Conservation (phyloP, 2,113 vertebrate species). For the Haliaeetus leucogaster region DNA sequence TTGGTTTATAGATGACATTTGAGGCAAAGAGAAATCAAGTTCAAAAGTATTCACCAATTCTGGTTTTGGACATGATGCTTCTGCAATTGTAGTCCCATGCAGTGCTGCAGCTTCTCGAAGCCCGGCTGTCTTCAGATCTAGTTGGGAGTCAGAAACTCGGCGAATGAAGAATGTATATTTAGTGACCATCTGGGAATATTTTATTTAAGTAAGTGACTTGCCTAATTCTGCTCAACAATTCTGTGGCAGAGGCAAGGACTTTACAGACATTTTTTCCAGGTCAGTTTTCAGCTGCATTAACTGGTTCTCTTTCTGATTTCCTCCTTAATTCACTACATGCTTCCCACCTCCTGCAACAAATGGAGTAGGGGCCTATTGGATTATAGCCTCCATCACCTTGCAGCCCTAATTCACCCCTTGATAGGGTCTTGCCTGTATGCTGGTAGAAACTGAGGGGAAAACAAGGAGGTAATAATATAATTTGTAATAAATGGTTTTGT, state of each 20-base stretch:
- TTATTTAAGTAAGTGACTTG: background rate
- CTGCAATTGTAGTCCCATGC: rapidly evolving
- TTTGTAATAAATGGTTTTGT: background rate
- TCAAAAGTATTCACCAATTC: background rate
- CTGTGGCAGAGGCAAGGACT: background rate
- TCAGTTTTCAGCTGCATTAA: background rate
- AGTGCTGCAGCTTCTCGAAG: background rate
- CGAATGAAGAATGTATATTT: background rate
- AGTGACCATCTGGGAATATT: background rate
- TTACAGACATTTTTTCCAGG: background rate
- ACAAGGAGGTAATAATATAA: background rate
- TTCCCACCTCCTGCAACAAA: background rate
- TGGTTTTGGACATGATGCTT: background rate
- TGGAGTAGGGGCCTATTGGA: background rate
- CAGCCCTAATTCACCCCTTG: background rate
- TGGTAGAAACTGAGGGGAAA: background rate
- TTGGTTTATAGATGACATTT: background rate
- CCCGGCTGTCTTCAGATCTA: background rate
- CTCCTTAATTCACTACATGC: background rate
- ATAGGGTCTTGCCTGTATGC: background rate
- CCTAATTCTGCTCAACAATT: background rate
- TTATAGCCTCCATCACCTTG: background rate
- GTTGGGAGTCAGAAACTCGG: background rate
- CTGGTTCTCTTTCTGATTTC: background rate
- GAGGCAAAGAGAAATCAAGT: background rate